Base-by-base conservation (phyloP, 1,140 invertebrate species). In the Drosophila chauvacae region DNA sequence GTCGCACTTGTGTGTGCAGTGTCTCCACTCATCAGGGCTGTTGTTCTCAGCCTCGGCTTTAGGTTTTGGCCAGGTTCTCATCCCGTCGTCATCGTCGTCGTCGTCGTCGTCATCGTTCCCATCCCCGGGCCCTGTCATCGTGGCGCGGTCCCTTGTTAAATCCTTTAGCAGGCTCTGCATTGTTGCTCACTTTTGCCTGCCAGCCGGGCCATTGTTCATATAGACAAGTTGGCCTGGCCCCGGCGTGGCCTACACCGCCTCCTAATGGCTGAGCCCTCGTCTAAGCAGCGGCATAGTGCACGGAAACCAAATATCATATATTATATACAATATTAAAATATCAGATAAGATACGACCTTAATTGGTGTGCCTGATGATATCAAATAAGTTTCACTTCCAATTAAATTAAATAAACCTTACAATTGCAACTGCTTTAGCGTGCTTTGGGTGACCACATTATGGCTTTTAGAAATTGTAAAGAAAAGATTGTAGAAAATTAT, bases 191-290 rank as follows among this genome's bases (percentile, higher is more conserved):
- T 77, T 77, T 77, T 77, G 73, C 74, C 74, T 77, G 73, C 63
- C 74, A 77, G 74, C 73, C 74, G 33, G 53, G 50, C 60, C 75
- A 73, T 82, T 78, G 74, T 82, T 73, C 62, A 78, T 82, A 79
- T 86, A 75, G 79, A 82, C 83, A 71, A 87, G 83, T 86, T 86
- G 66, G 41, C 50, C 73, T 65, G 64, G 50, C 60, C 74, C 73
- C 55, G 64, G 53, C 57, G 64, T 66, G 78, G 51, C 59, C 68
- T 66, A 56, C 70, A 51, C 63, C 62, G 51, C 58, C 76, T 76
- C 51, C 58, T 80, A 85, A 85, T 77, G 68, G 80, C 72, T 79
- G 71, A 70, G 75, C 82, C 61, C 37, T 66, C 35, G 57, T 62
- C 74, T 62, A 18, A 57, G 55, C 55, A 41, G 55, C 6, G 28